Evolutionary conservation across 2,113 vertebrate species (phyloP).

Genomic region (Sarotherodon lohbergeri): DNA sequence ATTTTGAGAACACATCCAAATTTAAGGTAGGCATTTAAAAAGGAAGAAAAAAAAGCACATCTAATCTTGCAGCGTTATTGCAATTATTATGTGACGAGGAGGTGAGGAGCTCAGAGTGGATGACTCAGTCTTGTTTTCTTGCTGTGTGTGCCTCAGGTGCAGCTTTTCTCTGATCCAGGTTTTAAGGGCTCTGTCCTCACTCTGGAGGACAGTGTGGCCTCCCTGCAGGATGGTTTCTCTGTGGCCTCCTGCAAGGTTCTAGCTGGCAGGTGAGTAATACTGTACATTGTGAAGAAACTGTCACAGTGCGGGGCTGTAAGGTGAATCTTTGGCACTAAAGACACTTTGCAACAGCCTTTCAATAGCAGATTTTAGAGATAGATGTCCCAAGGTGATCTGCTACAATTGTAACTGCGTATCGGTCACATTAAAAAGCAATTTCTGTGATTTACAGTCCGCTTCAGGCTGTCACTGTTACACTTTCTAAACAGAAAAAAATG

Average conservation of each 20-base stretch:
- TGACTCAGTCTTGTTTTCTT: slow-evolving; percentile 17
- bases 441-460: neutral
- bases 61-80: neutral
- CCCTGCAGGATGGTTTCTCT: slow-evolving; percentile 74
- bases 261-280: slow-evolving; percentile 80
- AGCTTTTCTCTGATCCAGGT: slow-evolving; percentile 85
- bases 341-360: neutral
- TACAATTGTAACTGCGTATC: neutral
- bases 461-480: neutral
- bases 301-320: neutral
- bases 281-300: neutral
- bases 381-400: neutral
- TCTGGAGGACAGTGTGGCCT: slow-evolving; percentile 71
- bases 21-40: slow-evolving; percentile 61
- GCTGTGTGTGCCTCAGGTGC: slow-evolving; percentile 73
- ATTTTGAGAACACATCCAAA: slow-evolving; percentile 46
- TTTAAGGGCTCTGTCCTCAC: slow-evolving; percentile 78
- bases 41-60: neutral
- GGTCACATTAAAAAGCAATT: neutral
- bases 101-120: neutral
- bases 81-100: neutral
- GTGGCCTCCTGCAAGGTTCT: slow-evolving; percentile 84
- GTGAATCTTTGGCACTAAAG: neutral
- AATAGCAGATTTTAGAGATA: neutral
- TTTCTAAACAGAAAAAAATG: neutral